Evolutionary conservation across 1,140 invertebrate genomes (phyloP), one percentile per base, ranked within the genome.

Genomic region (Cheumatopsyche charites): DNA sequence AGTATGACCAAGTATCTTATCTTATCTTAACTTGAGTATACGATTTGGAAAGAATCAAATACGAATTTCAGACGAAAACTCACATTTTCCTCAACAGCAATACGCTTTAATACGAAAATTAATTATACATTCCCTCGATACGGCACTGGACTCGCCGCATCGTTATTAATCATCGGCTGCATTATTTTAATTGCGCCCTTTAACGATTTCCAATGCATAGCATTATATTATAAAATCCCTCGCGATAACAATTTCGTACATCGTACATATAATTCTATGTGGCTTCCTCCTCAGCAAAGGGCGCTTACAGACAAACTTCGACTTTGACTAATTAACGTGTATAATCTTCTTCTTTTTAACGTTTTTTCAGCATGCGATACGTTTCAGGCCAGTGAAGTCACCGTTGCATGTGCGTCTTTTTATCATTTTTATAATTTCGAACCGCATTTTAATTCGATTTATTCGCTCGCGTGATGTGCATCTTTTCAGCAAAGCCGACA

Each of bases 281-380:
- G 7, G 47, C 47, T 6, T 17, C 19, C 45, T 6, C 15, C 1
- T 52, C 15, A 1, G 19, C 19, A 6, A 47, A 52, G 1, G 15
- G n/a, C 47, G 47, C 15, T 6, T 52, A 2, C n/a, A 17, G 9
- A 36, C 9, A 36, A 3, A 36, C 3, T 36, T 36, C 9, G 9
- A 36, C 29, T 36, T 36, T 36, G n/a, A n/a, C n/a, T 36, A 36
- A 36, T 36, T 36, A 36, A 36, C 29, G 29, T n/a, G n/a, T 36
- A 36, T 36, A 36, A 36, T 36, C 29, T 36, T 36, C 29, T n/a
- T 17, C 7, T 52, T 45, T 17, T 52, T 52, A 9, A 7, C 6
- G 47, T 58, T 58, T 58, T 58, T 58, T 58, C 55, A 58, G 55
- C 55, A 58, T 23, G 55, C 55, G 55, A 58, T 58, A n/a, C 21